Evolutionary conservation across 2,797 vertebrate genomes (phyloP), one percentile per base, ranked within the genome.

Genomic region (Hoplostethus mediterraneus): DNA sequence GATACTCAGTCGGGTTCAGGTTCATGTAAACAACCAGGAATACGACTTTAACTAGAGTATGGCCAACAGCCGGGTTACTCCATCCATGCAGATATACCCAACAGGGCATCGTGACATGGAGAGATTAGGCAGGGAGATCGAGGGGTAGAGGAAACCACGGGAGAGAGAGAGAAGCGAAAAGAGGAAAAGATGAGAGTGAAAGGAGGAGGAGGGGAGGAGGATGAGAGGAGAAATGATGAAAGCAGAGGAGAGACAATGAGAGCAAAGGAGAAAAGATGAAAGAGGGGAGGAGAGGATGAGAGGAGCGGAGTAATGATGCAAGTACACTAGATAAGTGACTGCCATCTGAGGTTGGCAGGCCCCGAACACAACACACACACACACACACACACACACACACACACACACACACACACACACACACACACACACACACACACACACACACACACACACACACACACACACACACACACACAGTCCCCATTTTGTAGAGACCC

Each of bases 321-420:
- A 80, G 67, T 58, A 64, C 63, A 69, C 11, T 1, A 90, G 89
- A 82, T 87, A 80, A 83, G 85, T 79, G 75, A 79, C 63, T 77
- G 71, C 63, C 77, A 70, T 75, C 75, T 58, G 77, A 84, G 76
- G 56, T 49, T 84, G 79, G 82, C 81, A 72, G 58, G 52, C 42
- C 63, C 4, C 48, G 31, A 63, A 63, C 48, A 14, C 31, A n/a
- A 59, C 59, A 53, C 63, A 71, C 53, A 63, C 53, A 67, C 56
- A 68, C 44, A 66, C 21, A 63, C 48, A 14, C 52, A 63, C 40
- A 60, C 7, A 61, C 40, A 47, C 52, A n/a, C 63, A 30, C 45
- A 48, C 38, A 16, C 51, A 16, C 16, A 48, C 45, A 44, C 47
- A 44, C 25, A 59, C 57, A 48, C 31, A 59, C 59, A 53, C 63